Evolutionary conservation across 2,888 invertebrate species (phyloP).

Genomic region (Tenthredo distinguenda): DNA sequence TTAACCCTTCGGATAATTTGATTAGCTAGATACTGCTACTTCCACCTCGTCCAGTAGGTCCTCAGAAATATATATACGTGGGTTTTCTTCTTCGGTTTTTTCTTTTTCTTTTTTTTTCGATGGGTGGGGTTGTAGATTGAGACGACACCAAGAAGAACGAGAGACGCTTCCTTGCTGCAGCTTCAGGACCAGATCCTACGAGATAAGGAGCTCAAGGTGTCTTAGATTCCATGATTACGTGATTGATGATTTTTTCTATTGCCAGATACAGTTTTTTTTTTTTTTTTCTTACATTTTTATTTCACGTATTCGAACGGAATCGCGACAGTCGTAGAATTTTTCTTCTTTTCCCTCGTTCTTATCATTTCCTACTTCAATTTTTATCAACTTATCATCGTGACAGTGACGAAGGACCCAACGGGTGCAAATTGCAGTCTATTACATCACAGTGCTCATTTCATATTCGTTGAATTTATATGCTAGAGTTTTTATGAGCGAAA

Average conservation of each 20-base stretch:
- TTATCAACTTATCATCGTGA: not conserved
- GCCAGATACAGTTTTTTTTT: slow-evolving; percentile 56
- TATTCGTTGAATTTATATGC: too few species aligned
- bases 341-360: not conserved
- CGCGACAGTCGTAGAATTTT: slow-evolving; percentile 1
- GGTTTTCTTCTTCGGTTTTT: slow-evolving; percentile 24
- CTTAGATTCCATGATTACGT: slow-evolving; percentile 64
- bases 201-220: slow-evolving; percentile 60
- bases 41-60: slow-evolving; percentile 9
- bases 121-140: slow-evolving; percentile 50
- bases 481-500: too few species aligned
- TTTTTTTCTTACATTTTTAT: not conserved
- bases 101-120: slow-evolving; percentile 48
- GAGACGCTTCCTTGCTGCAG: slow-evolving; percentile 60
- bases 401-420: too few species aligned
- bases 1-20: slow-evolving; percentile 49
- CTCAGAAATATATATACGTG: slow-evolving; percentile 1
- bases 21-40: slow-evolving; percentile 40
- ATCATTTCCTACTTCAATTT: not conserved
- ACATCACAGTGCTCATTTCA: too few species aligned
- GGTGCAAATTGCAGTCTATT: too few species aligned
- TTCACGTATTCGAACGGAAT: not conserved
- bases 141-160: slow-evolving; percentile 59
- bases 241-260: slow-evolving; percentile 65
- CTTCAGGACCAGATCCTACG: slow-evolving; percentile 18